Evolutionary conservation across 1,140 invertebrate genomes (phyloP), one percentile per base, ranked within the genome.

Genomic region (Meloidogyne chitwoodi): DNA sequence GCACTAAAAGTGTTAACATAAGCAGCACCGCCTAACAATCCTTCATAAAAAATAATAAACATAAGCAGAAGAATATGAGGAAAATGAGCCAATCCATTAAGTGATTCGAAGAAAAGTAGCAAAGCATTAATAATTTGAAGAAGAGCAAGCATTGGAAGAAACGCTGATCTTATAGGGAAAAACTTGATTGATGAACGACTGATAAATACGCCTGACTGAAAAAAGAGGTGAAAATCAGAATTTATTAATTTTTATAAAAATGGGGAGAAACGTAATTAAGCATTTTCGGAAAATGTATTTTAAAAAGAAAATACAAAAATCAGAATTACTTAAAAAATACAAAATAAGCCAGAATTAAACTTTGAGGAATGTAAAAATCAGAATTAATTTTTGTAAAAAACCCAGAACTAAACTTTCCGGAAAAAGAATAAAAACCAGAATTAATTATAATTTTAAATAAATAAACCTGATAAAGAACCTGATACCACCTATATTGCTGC

Each of bases 111-210:
- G 69, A 83, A 78, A 66, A 85, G 83, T 31, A 83, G 72, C 11
- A 77, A 24, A 19, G 83, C 83, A 72, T 85, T 85, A 5, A 77
- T 24, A 22, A 92, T 91, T 90, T 93, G 93, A 56, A 94, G 89
- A 16, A 93, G 83, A 0, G 93, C 90, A 88, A 94, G 90, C 1
- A 93, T 82, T 91, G 92, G 93, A 68, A 93, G 90, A 77, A 90
- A 90, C 73, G 90, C 89, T 31, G 93, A 89, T 67, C 68, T 75
- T 16, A 86, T 68, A 26, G 90, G 89, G 62, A 93, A 86, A 8
- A 93, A 82, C 87, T 92, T 93, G 0, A 93, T 91, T 11, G 93
- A 93, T 11, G 93, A 94, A 74, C 93, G 90, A 0, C 93, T 93
- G 38, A 94, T 89, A 80, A 95, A 93, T 0, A 94, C 93, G 19